A percentile compares a stretch with the other conserved stretches of the same genome.
phyloP scores from a whole-genome alignment of 2,888 invertebrate genomes.

The Zaprionus lineosus region DNA sequence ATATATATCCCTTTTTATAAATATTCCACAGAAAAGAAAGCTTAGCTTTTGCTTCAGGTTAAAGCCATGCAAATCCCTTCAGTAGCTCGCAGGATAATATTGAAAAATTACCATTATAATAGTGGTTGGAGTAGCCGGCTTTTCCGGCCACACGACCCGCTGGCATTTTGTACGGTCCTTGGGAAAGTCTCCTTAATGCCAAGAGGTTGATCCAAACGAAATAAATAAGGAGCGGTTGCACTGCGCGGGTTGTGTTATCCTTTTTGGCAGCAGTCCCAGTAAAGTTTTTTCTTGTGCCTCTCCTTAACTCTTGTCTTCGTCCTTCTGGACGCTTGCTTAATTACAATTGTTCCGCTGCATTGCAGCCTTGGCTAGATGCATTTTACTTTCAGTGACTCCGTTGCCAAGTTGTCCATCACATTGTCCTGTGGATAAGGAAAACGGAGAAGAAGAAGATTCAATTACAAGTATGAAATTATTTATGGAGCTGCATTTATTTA shows the following conservation, averaged over 20 bases:
- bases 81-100: too few relatives aligned
- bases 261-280: conserved; percentile 42
- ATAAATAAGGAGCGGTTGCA: conserved; percentile 11
- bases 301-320: too few relatives aligned
- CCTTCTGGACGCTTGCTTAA: conserved; percentile 37
- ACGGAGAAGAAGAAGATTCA: neutral
- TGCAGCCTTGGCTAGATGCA: conserved; percentile 14
- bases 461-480: neutral
- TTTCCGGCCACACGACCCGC: conserved; percentile 83
- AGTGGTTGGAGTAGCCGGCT: conserved; percentile 82
- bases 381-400: neutral
- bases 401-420: conserved; percentile 15
- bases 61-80: too few relatives aligned
- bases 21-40: too few relatives aligned
- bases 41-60: too few relatives aligned
- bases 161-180: conserved; percentile 78
- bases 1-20: too few relatives aligned
- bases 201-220: conserved; percentile 12
- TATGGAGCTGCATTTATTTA: neutral
- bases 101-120: conserved; percentile 78
- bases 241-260: conserved; percentile 1
- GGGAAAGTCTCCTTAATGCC: conserved; percentile 15
- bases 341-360: conserved; percentile 41
- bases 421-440: neutral
- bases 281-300: conserved; percentile 2